phyloP scores from a whole-genome alignment of 1,140 invertebrate genomes.

The Temnothorax longispinosus region DNA sequence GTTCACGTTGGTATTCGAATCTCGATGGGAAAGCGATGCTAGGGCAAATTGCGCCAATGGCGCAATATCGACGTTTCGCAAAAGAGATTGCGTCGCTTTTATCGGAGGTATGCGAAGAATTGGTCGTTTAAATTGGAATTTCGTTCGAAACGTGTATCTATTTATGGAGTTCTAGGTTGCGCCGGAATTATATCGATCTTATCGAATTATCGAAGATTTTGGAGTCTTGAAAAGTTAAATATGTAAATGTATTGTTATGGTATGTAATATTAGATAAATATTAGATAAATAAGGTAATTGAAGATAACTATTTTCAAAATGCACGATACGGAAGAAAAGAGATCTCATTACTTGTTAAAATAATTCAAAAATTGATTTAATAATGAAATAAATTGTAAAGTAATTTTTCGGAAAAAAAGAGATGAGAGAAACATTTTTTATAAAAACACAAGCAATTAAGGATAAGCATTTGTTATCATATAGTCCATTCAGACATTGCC shows the following conservation, averaged over 20 bases:
- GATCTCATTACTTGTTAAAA: background rate
- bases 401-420: background rate
- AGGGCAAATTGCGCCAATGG: slow-evolving; percentile 33
- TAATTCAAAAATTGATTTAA: background rate
- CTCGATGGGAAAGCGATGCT: slow-evolving; percentile 47
- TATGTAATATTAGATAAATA: background rate
- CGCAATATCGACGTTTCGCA: slow-evolving; percentile 31
- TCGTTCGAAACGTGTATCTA: background rate
- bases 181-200: background rate
- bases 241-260: background rate
- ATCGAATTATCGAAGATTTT: background rate
- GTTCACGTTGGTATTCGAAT: slow-evolving; percentile 55
- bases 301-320: background rate
- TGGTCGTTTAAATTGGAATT: slow-evolving; percentile 27
- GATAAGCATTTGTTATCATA: background rate
- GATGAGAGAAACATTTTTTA: background rate
- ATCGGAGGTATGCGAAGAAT: slow-evolving; percentile 29
- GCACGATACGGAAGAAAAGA: background rate
- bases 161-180: background rate
- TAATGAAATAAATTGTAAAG: background rate
- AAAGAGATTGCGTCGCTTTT: slow-evolving; percentile 45
- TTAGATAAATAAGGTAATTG: background rate
- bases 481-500: background rate
- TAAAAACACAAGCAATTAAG: background rate
- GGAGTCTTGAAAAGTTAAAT: background rate